Evolutionary conservation across 2,888 invertebrate genomes (phyloP).

Genomic region (Megaustenia siamemsis): DNA sequence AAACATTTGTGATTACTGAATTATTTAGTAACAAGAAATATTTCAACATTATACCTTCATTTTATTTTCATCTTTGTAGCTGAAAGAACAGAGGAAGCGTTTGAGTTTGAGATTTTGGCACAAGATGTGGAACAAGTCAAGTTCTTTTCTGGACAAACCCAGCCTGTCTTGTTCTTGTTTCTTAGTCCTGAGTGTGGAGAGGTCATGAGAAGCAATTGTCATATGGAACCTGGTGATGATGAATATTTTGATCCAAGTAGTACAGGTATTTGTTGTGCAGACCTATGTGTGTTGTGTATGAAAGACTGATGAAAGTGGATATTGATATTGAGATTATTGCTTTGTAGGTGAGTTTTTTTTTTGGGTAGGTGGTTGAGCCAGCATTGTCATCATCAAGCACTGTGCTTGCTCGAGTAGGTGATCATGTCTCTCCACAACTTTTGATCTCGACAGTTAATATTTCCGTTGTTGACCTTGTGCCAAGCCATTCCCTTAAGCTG

Average conservation of each 20-base stretch:
- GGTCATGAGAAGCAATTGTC: conserved; percentile 86
- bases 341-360: no score
- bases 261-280: conserved; percentile 80
- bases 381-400: no score
- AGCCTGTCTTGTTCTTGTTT: conserved; percentile 90
- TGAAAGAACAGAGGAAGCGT: conserved; percentile 59
- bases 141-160: conserved; percentile 87
- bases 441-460: no score
- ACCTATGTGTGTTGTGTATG: no score
- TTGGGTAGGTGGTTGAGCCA: no score
- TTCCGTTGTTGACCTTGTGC: no score
- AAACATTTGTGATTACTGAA: no score
- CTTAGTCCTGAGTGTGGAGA: conserved; percentile 86
- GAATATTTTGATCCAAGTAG: conserved; percentile 83
- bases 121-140: conserved; percentile 67
- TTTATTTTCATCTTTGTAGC: conserved; percentile 57
- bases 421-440: no score
- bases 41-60: neutral
- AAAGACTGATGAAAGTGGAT: no score
- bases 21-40: neutral
- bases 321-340: no score
- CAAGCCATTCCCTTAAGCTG: no score
- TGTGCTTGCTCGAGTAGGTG: no score
- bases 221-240: conserved; percentile 83
- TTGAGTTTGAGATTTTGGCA: conserved; percentile 63